These are phyloP conservation scores for Probaryconus sp. DNA, from an alignment of 1,140 invertebrate species.

Conservation along the genomic window DNA sequence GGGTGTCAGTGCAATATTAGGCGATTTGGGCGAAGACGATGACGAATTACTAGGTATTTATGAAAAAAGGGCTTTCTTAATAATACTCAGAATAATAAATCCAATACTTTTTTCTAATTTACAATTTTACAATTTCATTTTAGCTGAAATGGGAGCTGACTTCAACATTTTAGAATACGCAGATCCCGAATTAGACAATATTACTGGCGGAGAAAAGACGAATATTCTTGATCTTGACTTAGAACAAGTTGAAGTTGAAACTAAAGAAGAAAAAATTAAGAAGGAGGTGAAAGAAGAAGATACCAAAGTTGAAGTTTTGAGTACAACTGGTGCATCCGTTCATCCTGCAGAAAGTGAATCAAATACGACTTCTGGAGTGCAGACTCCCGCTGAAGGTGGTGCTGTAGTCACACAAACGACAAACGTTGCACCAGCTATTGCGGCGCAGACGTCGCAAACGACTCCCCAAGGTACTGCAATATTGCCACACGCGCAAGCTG, in stretches of 20 bases:
- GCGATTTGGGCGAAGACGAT: slow-evolving; percentile 89
- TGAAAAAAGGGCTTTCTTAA: too few species aligned
- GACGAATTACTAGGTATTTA: slow-evolving; percentile 87
- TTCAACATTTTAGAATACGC: slow-evolving; percentile 98
- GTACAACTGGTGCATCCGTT: slow-evolving; percentile 34
- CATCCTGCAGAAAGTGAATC: slow-evolving; percentile 58
- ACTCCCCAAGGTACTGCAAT: slow-evolving; percentile 54
- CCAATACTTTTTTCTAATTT: slow-evolving; percentile 12
- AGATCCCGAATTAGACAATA: slow-evolving; percentile 93
- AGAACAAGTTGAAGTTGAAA: slow-evolving; percentile 82
- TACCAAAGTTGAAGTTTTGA: slow-evolving; percentile 66
- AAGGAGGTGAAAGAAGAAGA: slow-evolving; percentile 74
- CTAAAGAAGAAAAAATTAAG: slow-evolving; percentile 80
- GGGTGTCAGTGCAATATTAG: slow-evolving; percentile 86
- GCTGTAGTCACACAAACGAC: slow-evolving; percentile 61
- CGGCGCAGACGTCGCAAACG: slow-evolving; percentile 56
- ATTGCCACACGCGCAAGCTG: slow-evolving; percentile 69
- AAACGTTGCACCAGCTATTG: slow-evolving; percentile 50
- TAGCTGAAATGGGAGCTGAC: slow-evolving; percentile 93
- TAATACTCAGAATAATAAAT: too few species aligned
- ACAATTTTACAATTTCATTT: slow-evolving; percentile 42
- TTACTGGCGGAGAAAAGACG: slow-evolving; percentile 85
- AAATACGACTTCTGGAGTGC: slow-evolving; percentile 48
- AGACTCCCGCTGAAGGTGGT: slow-evolving; percentile 60
- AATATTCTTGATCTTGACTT: slow-evolving; percentile 89